Percentiles rank a stretch among this genome's conserved stretches.
phyloP scores from a whole-genome alignment of 1,140 invertebrate species.

The Diorhabda elongata region DNA sequence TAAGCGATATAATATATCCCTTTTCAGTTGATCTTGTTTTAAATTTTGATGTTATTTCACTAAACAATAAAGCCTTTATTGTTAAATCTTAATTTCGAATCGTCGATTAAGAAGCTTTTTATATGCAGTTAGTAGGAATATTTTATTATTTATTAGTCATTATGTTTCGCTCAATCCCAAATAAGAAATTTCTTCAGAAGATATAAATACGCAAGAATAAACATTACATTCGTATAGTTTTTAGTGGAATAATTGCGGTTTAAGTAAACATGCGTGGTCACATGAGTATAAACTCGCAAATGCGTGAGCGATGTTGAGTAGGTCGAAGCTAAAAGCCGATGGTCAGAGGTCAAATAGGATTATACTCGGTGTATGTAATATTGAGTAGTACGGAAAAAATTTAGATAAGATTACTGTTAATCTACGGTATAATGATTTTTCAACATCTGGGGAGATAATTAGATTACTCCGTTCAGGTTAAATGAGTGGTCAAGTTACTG shows the following conservation, averaged over 20 bases:
- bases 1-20: no score
- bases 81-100: no score
- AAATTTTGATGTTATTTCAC: no score
- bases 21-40: no score
- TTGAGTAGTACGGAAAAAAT: background rate
- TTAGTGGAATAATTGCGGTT: background rate
- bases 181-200: no score
- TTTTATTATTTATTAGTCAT: no score
- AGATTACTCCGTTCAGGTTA: background rate
- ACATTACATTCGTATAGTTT: background rate
- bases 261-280: background rate
- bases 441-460: background rate
- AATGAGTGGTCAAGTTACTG: background rate
- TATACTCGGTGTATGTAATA: background rate
- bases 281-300: background rate
- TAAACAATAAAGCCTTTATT: no score
- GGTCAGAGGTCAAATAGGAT: background rate
- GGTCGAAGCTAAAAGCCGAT: conserved; percentile 1
- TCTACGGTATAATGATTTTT: background rate
- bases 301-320: background rate
- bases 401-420: conserved; percentile 3
- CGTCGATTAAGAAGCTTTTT: no score
- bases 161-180: no score
- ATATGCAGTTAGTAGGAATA: no score
- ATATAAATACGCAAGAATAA: no score